Base-by-base conservation (phyloP, 1,140 invertebrate species). In the Adelges cooleyi region DNA sequence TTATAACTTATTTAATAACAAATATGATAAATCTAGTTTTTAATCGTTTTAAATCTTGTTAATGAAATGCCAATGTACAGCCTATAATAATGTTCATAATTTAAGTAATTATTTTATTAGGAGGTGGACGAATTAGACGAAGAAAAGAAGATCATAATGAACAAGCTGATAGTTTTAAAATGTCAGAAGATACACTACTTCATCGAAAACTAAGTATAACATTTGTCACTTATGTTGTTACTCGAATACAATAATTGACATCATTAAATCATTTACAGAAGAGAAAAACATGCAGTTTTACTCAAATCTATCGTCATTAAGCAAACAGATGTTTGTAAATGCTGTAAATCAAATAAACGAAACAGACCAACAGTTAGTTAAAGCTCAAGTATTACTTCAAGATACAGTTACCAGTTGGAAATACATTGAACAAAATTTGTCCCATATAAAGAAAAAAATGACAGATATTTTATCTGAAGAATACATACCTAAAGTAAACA, bases 211-310 rank as follows among this genome's bases (percentile, higher is more conserved):
- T 62, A 29, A 62, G 42, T 48, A 48, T 6, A 44, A n/a, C 25
- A 42, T n/a, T 1, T 17, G 1, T n/a, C 8, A 11, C 11, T 25
- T 1, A 17, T 53, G 23, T 27, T 25, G 36, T 38, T 44, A 8
- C 4, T 1, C 44, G 15, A n/a, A 13, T 18, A 8, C 9, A 8
- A 8, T 18, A 10, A 22, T 44, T 10, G 44, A 8, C 23, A n/a
- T 29, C 42, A n/a, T 29, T 52, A 27, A 13, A 40, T 33, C 18
- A 48, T 3, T 33, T 44, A 6, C 22, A 62, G 56, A 62, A 62
- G 42, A 62, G 11, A 48, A 62, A 62, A 62, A 62, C 22, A 62
- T 48, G 18, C 56, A 62, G 27, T 62, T 62, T 62, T 62, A 62
- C 22, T 48, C 40, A 13, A 62, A 62, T 22, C 9, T 62, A 1